Evolutionary conservation across 2,113 vertebrate genomes (phyloP).

Genomic region (Coturnix japonica): DNA sequence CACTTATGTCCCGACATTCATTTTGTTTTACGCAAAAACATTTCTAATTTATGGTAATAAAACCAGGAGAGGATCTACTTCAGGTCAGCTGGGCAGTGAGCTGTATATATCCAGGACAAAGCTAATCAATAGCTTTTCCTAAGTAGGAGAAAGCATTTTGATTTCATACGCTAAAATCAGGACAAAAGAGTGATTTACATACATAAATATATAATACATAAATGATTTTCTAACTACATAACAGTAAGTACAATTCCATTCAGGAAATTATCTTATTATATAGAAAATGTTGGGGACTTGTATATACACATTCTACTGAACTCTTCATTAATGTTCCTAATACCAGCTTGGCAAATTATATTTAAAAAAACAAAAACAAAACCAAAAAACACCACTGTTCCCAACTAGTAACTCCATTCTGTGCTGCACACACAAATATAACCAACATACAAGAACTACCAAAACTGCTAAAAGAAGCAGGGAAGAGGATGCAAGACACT

Average conservation of each 20-base stretch:
- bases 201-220: background rate
- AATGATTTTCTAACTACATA: background rate
- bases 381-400: background rate
- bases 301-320: background rate
- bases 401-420: background rate
- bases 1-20: fast-evolving
- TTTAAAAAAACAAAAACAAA: background rate
- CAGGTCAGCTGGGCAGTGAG: background rate
- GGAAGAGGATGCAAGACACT: background rate
- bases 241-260: background rate
- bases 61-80: background rate
- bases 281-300: background rate
- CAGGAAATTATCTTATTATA: background rate
- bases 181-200: background rate
- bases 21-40: background rate
- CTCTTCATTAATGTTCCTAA: background rate
- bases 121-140: background rate
- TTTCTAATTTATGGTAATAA: background rate
- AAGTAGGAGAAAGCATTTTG: background rate
- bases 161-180: background rate
- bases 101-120: fast-evolving
- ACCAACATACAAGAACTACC: background rate
- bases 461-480: background rate
- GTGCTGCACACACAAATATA: background rate
- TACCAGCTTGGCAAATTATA: background rate